phyloP scores from a whole-genome alignment of 64 coral and sea anemone species.

The Porites australiensis region DNA sequence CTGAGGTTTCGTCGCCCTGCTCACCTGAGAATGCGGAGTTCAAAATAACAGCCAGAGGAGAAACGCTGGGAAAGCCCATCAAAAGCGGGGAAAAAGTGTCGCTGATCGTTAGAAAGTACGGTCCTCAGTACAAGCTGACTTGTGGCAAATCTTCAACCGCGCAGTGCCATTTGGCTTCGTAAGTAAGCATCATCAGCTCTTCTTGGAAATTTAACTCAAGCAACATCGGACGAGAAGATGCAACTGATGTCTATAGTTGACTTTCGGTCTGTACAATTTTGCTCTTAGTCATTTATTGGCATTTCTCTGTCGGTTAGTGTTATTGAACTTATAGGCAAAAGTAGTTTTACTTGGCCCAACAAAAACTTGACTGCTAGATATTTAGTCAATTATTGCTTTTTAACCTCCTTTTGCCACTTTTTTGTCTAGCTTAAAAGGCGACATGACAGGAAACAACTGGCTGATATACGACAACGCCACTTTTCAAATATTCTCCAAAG shows the following conservation, averaged over 20 bases:
- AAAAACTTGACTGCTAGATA: background rate
- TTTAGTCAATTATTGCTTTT: background rate
- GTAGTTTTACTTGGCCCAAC: too few species aligned
- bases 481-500: slow-evolving; percentile 25
- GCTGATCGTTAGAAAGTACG: background rate
- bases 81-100: slow-evolving; percentile 45
- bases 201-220: too few species aligned
- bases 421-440: background rate
- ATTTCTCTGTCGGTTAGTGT: too few species aligned
- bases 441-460: slow-evolving; percentile 9
- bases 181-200: background rate
- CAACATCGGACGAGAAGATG: too few species aligned
- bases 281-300: too few species aligned
- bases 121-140: slow-evolving; percentile 1
- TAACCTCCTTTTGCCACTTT: background rate
- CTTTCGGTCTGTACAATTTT: too few species aligned
- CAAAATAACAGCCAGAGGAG: slow-evolving; percentile 16
- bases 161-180: background rate
- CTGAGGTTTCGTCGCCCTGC: background rate
- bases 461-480: background rate
- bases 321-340: too few species aligned
- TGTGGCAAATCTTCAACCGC: background rate
- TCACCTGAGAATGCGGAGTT: background rate
- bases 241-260: too few species aligned
- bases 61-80: slow-evolving; percentile 35